Evolutionary conservation across 2,113 vertebrate species (phyloP), one percentile per base, ranked within the genome.

Genomic region (Pteropus alecto): DNA sequence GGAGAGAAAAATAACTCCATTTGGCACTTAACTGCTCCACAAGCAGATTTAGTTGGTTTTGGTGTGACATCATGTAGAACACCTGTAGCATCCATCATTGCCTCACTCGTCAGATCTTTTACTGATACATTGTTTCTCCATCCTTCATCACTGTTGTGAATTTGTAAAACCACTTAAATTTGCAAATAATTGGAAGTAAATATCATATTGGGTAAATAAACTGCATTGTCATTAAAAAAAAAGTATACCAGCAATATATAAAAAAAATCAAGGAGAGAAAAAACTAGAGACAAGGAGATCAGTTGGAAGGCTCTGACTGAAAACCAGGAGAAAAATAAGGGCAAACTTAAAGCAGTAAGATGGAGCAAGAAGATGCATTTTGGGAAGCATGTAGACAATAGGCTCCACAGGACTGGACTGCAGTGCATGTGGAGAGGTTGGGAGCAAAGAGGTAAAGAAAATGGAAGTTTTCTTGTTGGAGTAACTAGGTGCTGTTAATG

Each of bases 271-370:
- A 68, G 76, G 58, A 51, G 71, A 38, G 38, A 68, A 43, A 46
- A 92, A 82, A 73, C 61, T 28, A 38, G 28, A 71, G 54, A 79
- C 4, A 85, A 22, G 30, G 33, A 38, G 46, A 41, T 81, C 21
- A 93, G 22, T 76, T 51, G n/a, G 68, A 77, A 95, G 28, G 26
- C 41, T 35, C 5, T 74, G 63, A 51, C 35, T 73, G 48, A 74
- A 87, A 83, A 77, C 41, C 15, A 78, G n/a, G 33, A 90, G 70
- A 61, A 35, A 87, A 79, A 58, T 78, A 65, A 85, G 35, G 81
- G 70, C 43, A 85, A 60, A 74, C 41, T 78, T 85, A 73, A 85
- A 48, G 54, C 22, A 63, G 35, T 90, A 54, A 85, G n/a, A 51
- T 70, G 21, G 43, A 79, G 28, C 38, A 30, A 76, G 77, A 68